Base-by-base conservation (phyloP, 2,797 vertebrate genomes). In the Rhinichthys osculus region DNA sequence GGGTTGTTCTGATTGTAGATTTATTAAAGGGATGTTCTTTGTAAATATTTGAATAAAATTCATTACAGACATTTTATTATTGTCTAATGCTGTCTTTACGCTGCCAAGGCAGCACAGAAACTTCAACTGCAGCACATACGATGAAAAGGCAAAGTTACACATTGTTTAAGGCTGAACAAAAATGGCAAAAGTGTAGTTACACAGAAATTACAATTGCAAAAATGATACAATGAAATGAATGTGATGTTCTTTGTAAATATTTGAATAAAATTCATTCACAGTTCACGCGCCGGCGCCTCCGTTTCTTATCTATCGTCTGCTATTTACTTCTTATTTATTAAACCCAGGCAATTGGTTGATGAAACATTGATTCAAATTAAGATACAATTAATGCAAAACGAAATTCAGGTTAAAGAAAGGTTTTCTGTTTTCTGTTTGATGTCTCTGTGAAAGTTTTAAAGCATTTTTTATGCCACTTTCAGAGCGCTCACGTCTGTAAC, bases 1-100 rank as follows among this genome's bases (percentile, higher is more conserved):
- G 72, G 82, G 59, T 44, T 71, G 17, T 30, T 84, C 44, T 57
- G n/a, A 57, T 57, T 2, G 40, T 76, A 69, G 35, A 77, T 23
- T 67, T 52, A 38, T 30, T 80, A 66, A 73, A 64, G 47, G 67
- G 54, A 50, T 85, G 57, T 47, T 71, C 14, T 71, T 85, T 80
- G 84, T 85, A 80, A 64, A 85, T 85, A 85, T 85, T 85, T 80
- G 1, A 80, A 85, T 81, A 73, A 85, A 85, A 62, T n/a, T 59
- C 19, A 78, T 73, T 23, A 50, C 27, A 66, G 8, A 85, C 21
- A 11, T 42, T 54, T 23, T 7, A 42, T 50, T 52, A 69, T 57
- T 57, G 59, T 40, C 23, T 23, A 21, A 7, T 67, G 23, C 21
- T 66, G 7, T 77, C 0, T 42, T 78, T 62, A 27, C n/a, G 33